Evolutionary conservation across 2,113 vertebrate species (phyloP).

Genomic region (Merops nubicus): DNA sequence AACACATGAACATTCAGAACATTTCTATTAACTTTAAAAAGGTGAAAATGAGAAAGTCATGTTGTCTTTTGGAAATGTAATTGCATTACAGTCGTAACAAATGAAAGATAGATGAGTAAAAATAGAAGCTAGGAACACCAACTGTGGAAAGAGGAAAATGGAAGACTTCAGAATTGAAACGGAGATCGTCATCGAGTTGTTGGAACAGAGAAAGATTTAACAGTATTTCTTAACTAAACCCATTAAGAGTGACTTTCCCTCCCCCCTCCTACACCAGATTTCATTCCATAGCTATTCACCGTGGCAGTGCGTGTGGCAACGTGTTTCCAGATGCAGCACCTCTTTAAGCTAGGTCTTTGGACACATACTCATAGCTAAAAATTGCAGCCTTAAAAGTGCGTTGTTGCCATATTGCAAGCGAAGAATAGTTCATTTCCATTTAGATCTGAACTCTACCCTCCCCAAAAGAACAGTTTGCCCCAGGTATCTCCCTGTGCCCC

Average conservation of each 20-base stretch:
- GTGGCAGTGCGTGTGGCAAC: constrained; percentile 66
- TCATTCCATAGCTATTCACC: constrained; percentile 48
- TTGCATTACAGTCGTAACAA: constrained; percentile 53
- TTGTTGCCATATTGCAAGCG: constrained; percentile 62
- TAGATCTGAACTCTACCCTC: constrained; percentile 28
- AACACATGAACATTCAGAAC: constrained; percentile 57
- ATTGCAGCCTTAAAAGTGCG: constrained; percentile 59
- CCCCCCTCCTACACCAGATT: not conserved
- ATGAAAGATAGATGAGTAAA: constrained; percentile 30
- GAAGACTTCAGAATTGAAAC: constrained; percentile 81
- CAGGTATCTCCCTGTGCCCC: constrained; percentile 51
- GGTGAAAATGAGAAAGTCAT: constrained; percentile 57
- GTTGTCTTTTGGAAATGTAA: constrained; percentile 61
- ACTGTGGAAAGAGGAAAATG: constrained; percentile 72
- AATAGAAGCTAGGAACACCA: constrained; percentile 60
- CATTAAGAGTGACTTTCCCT: not conserved
- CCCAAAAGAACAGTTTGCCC: constrained; percentile 30
- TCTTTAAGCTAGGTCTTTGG: constrained; percentile 71
- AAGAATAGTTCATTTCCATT: constrained; percentile 8
- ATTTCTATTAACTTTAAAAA: constrained; percentile 37
- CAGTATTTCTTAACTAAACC: constrained; percentile 57
- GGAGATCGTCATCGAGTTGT: constrained; percentile 59
- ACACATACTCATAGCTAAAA: constrained; percentile 60
- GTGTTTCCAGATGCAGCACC: constrained; percentile 64
- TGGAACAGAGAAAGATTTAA: constrained; percentile 58